Evolutionary conservation across 2,797 vertebrate genomes (phyloP).

Genomic region (Alouatta caraya): DNA sequence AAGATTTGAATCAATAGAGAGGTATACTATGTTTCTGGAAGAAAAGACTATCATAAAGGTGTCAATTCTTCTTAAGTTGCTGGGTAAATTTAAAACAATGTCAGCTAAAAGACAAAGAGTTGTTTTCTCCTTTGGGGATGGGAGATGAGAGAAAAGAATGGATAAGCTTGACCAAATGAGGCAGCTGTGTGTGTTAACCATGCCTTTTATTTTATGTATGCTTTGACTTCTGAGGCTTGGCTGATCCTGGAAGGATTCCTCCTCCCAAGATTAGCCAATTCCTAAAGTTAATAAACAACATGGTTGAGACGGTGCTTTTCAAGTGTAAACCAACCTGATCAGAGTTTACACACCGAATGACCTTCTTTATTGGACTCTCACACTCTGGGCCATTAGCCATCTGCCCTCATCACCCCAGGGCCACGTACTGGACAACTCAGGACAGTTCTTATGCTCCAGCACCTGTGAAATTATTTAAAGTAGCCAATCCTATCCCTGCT

Average conservation of each 20-base stretch:
- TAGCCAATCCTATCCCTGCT: not conserved
- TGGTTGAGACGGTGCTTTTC: not conserved
- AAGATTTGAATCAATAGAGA: not conserved
- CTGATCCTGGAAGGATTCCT: not conserved
- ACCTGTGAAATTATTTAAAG: not conserved
- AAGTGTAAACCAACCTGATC: not conserved
- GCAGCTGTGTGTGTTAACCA: not conserved
- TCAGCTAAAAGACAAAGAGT: not conserved
- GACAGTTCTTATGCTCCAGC: not conserved
- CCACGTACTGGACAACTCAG: too few species aligned
- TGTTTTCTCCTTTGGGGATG: not conserved
- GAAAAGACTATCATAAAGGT: not conserved
- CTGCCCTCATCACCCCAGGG: not conserved
- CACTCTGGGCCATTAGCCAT: too few species aligned
- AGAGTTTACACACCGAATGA: not conserved
- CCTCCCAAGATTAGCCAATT: not conserved
- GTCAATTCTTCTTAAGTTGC: not conserved
- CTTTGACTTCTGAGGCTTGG: not conserved
- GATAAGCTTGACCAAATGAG: not conserved
- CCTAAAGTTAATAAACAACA: not conserved
- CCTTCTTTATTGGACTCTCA: not conserved
- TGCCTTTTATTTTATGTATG: not conserved
- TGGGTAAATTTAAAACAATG: not conserved
- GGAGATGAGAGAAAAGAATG: too few species aligned
- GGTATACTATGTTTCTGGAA: not conserved